Evolutionary conservation across 2,797 vertebrate species (phyloP), one percentile per base, ranked within the genome.

Genomic region (Girardinus metallicus): DNA sequence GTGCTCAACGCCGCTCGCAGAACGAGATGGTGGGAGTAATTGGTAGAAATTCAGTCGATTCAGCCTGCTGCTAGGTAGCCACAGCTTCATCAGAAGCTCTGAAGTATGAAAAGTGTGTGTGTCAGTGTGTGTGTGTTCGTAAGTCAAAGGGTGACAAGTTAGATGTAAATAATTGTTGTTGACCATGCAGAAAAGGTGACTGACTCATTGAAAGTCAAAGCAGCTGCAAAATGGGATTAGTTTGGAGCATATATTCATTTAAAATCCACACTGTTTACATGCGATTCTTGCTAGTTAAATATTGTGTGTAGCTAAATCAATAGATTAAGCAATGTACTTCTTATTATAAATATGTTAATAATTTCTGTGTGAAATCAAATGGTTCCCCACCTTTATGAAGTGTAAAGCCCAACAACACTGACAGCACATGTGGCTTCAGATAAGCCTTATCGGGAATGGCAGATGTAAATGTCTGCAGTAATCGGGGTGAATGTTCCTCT

Each of bases 31-130:
- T 85, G 90, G 75, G 84, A 86, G 83, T 90, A 82, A 90, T 81
- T 88, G 80, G 83, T 82, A 82, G 68, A 82, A 80, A 70, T 43
- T 43, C 23, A 84, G 90, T 60, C 16, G 68, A 76, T 74, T 91
- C 88, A 80, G 86, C 84, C 78, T 74, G 90, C 91, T 94, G 91
- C 93, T 91, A 92, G 89, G 91, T 90, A 93, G 92, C 92, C 82
- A 29, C 78, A 53, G 75, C 79, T 91, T 81, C 83, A 70, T 76
- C 15, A 16, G 31, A 79, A 72, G 51, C 75, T 82, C 26, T 62
- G 55, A 62, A 44, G 21, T 60, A 41, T 51, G 34, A 18, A 77
- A 62, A 21, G 68, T 77, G 34, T 71, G 16, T 26, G 39, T 76
- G 75, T 77, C 57, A 51, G 62, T 43, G 77, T 55, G 73, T 80